Evolutionary conservation across 1,140 invertebrate genomes (phyloP), one percentile per base, ranked within the genome.

Genomic region (Ladona fulva): DNA sequence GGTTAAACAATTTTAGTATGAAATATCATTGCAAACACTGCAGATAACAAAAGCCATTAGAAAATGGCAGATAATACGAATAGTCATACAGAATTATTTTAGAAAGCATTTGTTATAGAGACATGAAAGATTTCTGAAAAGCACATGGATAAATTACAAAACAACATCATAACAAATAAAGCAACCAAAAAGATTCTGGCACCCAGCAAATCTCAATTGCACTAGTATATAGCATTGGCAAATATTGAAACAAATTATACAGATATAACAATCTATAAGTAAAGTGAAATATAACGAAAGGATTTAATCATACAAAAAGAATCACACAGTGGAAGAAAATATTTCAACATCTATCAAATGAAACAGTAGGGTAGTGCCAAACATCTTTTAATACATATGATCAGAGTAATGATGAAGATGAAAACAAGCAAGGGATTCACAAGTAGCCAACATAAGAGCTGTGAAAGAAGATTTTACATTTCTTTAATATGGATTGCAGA

Each of bases 61-160:
- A 37, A 5, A 19, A 66, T 66, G n/a, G 52, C 52, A 66, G n/a
- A 66, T 22, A 66, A 6, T 66, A 66, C 52, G 14, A 66, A 66
- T 22, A 66, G 52, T 66, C 1, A 22, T 66, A 66, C 52, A 66
- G n/a, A 66, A 66, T 16, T 22, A 19, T 66, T 66, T 66, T 19
- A 66, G 52, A 66, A 66, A 66, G 52, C 52, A 66, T 66, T 66
- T 66, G 52, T 66, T 66, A 66, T 66, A 66, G 52, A 66, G n/a
- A 66, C 52, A 66, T 66, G 3, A 66, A 16, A 66, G 14, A 66
- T 66, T 66, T 66, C 12, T 66, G 52, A 12, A 22, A 66, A 66
- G 52, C 52, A 66, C 52, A 66, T 19, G n/a, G 14, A 66, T 66
- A 66, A 66, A 66, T 66, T 37, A 37, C 29, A 37, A 66, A 16